Evolutionary conservation across 2,113 vertebrate species (phyloP).

Genomic region (Ptilonorhynchus violaceus): DNA sequence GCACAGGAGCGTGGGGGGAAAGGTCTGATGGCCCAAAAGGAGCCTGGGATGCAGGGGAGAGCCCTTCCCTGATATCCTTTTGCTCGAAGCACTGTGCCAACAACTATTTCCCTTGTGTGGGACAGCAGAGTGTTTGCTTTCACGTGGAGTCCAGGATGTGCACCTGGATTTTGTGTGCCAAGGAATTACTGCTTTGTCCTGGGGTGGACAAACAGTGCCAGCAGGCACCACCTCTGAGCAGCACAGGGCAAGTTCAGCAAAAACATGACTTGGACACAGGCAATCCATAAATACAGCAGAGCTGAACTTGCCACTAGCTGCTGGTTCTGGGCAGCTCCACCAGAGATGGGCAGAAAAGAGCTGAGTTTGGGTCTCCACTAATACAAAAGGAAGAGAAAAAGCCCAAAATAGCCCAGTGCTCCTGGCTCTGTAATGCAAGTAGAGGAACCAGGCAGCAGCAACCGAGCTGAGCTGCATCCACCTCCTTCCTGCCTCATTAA

Average conservation of each 20-base stretch:
- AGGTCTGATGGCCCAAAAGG: background rate
- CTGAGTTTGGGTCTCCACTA: background rate
- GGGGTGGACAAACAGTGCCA: background rate
- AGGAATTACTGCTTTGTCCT: background rate
- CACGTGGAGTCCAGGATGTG: fast-evolving
- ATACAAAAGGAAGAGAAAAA: background rate
- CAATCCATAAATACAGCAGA: background rate
- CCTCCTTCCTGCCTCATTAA: slow-evolving; percentile 61
- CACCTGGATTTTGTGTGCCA: background rate
- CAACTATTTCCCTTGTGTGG: background rate
- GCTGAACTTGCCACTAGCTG: background rate
- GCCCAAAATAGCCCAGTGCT: background rate
- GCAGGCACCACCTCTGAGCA: background rate
- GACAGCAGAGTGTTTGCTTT: background rate
- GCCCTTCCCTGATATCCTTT: background rate
- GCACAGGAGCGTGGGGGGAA: background rate
- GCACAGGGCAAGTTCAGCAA: background rate
- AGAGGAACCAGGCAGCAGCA: background rate
- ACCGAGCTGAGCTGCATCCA: background rate
- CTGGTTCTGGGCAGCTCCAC: background rate
- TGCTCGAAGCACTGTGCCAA: background rate
- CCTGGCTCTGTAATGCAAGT: background rate
- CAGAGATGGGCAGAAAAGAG: background rate
- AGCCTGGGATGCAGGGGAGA: background rate
- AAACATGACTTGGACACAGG: background rate